Percentiles rank a stretch among this genome's conserved stretches.
Conservation (phyloP, 2,888 invertebrate genomes). For the Dioctria linearis region DNA sequence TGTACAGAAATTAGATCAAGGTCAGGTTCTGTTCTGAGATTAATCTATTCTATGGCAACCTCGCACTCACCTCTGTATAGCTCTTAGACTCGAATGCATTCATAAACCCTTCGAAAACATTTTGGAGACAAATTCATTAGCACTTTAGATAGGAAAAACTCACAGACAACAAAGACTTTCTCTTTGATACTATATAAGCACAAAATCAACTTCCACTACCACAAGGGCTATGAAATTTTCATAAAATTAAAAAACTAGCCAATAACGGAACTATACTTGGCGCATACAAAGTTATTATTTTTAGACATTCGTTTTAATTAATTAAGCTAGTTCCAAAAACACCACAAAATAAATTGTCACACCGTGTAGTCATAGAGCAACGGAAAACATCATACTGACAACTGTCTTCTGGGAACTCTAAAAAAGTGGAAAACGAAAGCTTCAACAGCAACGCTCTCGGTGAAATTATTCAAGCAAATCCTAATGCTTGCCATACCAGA, state of each 20-base stretch:
- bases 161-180: conserved; percentile 28
- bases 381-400: conserved; percentile 1
- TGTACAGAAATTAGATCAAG: conserved; percentile 29
- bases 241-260: background rate
- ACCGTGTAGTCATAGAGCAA: background rate
- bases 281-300: conserved; percentile 14
- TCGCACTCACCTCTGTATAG: background rate
- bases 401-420: background rate
- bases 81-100: background rate
- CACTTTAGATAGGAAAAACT: background rate
- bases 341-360: conserved; percentile 1
- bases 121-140: background rate
- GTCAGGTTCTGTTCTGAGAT: background rate
- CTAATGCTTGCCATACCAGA: background rate
- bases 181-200: conserved; percentile 2
- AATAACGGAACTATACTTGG: background rate
- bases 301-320: conserved; percentile 16
- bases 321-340: background rate
- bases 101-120: background rate
- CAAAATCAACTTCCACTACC: background rate
- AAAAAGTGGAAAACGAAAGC: conserved; percentile 31
- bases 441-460: conserved; percentile 10
- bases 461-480: background rate
- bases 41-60: background rate
- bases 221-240: background rate